Conservation (phyloP, 2,888 invertebrate species). For the Diarsia mendica region DNA sequence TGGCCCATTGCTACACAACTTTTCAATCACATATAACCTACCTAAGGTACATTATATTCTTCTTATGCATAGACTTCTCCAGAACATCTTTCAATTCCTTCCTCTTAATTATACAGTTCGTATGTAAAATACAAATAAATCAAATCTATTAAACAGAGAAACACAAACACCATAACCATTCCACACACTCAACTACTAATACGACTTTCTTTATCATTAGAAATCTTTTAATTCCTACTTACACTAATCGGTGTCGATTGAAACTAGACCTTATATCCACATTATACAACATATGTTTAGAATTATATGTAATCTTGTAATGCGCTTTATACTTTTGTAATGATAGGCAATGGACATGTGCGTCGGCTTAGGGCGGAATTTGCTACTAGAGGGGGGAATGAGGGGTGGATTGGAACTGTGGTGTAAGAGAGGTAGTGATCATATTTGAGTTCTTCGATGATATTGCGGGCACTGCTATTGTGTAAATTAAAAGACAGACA, state of each 20-base stretch:
- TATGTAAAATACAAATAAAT: background rate
- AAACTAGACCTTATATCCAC: constrained; percentile 30
- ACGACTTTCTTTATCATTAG: constrained; percentile 49
- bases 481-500: background rate
- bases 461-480: background rate
- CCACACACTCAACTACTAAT: background rate
- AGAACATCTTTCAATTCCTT: background rate
- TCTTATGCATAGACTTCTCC: background rate
- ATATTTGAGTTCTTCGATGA: background rate
- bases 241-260: constrained; percentile 40
- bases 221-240: constrained; percentile 47
- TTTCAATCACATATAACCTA: too few relatives aligned
- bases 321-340: constrained; percentile 84
- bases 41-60: too few relatives aligned
- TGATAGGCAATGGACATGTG: constrained; percentile 81
- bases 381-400: constrained; percentile 71
- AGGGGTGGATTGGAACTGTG: constrained; percentile 55
- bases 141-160: background rate
- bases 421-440: constrained; percentile 7
- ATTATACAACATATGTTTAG: constrained; percentile 77
- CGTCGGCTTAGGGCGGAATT: constrained; percentile 79
- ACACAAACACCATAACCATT: constrained; percentile 4
- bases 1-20: too few relatives aligned
- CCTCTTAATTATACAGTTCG: background rate
- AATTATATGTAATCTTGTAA: constrained; percentile 87